phyloP scores from a whole-genome alignment of 2,888 invertebrate genomes.

The Terebella lapidaria region DNA sequence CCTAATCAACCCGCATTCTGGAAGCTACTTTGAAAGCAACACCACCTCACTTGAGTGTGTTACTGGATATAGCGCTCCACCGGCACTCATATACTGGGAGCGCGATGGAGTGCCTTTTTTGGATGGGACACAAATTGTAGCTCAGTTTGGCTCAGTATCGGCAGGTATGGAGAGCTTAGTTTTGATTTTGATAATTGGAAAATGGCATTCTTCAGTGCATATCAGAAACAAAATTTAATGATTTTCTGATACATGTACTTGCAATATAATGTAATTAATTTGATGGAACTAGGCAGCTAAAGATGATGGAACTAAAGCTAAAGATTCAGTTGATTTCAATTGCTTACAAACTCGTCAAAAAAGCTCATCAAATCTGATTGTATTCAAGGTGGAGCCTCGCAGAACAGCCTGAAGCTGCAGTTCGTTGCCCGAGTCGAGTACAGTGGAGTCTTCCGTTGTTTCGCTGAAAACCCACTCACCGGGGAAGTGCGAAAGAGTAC shows the following conservation, averaged over 20 bases:
- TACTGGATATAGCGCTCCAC: slow-evolving; percentile 32
- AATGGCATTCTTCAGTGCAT: no score
- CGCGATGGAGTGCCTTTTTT: slow-evolving; percentile 29
- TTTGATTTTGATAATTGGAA: no score
- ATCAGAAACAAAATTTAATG: no score
- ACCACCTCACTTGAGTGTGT: slow-evolving; percentile 35
- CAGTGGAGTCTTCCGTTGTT: slow-evolving; percentile 33
- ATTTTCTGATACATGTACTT: no score
- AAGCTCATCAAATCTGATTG: no score
- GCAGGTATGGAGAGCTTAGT: no score
- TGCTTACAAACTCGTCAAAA: no score
- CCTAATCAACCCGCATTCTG: slow-evolving; percentile 30
- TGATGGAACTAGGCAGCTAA: no score
- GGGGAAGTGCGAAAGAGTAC: neutral
- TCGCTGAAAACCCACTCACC: slow-evolving; percentile 31
- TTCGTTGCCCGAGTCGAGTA: slow-evolving; percentile 24
- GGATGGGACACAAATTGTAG: slow-evolving; percentile 30
- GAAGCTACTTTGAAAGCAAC: slow-evolving; percentile 28
- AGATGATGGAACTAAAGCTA: no score
- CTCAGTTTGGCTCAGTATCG: slow-evolving; percentile 26
- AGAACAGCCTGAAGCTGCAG: slow-evolving; percentile 33
- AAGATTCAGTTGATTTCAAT: no score
- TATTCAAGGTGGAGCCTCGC: no score
- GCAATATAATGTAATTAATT: no score
- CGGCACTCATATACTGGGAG: slow-evolving; percentile 33